Base-by-base conservation (phyloP, 1,140 invertebrate genomes). In the Lethrus apterus region DNA sequence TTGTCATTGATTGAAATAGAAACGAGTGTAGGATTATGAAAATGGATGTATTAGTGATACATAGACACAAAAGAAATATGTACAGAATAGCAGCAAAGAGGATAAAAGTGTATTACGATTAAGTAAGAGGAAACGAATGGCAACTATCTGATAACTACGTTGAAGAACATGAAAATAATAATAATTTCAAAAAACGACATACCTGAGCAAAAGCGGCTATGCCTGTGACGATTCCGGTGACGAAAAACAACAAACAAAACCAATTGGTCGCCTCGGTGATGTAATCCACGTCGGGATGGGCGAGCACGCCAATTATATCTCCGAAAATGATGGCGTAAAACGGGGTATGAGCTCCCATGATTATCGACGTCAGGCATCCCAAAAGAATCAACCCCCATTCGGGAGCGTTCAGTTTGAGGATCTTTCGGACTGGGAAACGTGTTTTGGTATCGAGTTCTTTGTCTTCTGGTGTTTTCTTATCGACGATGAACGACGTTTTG, bases 261-360 rank as follows among this genome's bases (percentile, higher is more conserved):
- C 74, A 62, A 2, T 80, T 72, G 0, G 81, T 80, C 24, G 80
- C 66, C 0, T 60, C 26, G 2, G 73, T 65, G 0, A 86, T 76
- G 45, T 70, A 68, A 1, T 72, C 56, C 4, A 76, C 66, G 47
- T 86, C 74, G 7, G 54, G 51, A 21, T 67, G 59, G 2, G 71
- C 67, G 24, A 42, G 9, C 3, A 83, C 79, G 45, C 80, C 77
- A 48, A 92, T 71, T 55, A 93, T 81, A 64, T 89, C 82, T 40
- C 86, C 83, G 53, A 92, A 83, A 15, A 92, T 69, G 34, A 90
- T 68, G 1, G 86, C 81, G 63, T 89, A 85, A 0, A 81, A 57
- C 1, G 89, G 88, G 70, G 86, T 83, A 31, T 79, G 72, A 34
- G 73, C 74, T 3, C 89, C 89, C 54, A 78, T 79, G 5, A 88